Conservation (phyloP, 2,797 vertebrate genomes). For the Channa striata region DNA sequence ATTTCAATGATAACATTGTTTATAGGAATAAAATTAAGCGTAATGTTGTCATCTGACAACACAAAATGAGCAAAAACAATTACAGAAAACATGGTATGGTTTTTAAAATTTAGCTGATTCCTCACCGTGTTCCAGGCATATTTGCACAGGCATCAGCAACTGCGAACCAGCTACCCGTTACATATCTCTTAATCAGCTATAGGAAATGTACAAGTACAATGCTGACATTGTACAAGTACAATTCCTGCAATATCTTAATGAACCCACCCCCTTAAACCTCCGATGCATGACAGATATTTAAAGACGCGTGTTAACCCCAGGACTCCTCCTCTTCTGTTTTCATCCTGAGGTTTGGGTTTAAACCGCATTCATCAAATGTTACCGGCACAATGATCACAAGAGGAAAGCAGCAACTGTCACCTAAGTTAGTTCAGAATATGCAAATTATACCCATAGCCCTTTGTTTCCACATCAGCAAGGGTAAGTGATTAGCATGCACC, state of each 20-base stretch:
- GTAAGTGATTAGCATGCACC: conserved; percentile 86
- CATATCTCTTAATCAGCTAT: conserved; percentile 38
- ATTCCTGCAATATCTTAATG: conserved; percentile 38
- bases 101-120: conserved; percentile 19
- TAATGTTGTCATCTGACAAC: conserved; percentile 3
- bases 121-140: conserved; percentile 1
- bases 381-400: conserved; percentile 91
- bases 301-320: conserved; percentile 68
- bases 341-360: conserved; percentile 68
- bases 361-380: conserved; percentile 86
- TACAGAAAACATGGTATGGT: conserved; percentile 37
- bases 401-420: conserved; percentile 95
- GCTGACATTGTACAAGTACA: conserved; percentile 37
- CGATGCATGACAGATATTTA: conserved; percentile 53
- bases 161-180: conserved; percentile 32
- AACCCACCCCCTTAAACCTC: conserved; percentile 14
- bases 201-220: conserved; percentile 39
- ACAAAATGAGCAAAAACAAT: conserved; percentile 20
- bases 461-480: conserved; percentile 82
- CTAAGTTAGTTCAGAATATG: conserved; percentile 99
- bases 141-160: conserved; percentile 40
- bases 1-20: neutral
- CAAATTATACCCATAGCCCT: conserved; percentile 85
- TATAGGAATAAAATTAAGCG: conserved; percentile 4
- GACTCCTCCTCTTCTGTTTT: conserved; percentile 54